phyloP scores from a whole-genome alignment of 30 jellyfish, hydroid and myxozoan genomes.

The Chrysaora quinquecirrha region DNA sequence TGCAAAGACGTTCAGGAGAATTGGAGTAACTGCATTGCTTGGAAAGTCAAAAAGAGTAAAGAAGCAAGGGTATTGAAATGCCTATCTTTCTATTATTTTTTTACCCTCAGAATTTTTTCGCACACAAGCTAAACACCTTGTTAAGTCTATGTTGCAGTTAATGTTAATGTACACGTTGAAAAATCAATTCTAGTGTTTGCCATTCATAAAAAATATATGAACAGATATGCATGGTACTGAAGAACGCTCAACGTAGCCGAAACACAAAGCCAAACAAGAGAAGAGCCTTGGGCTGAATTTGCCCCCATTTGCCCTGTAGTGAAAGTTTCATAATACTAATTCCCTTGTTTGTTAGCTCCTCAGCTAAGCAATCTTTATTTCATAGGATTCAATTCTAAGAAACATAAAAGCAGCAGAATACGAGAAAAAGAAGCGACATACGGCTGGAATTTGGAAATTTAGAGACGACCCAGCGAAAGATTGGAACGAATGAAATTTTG shows the following conservation, averaged over 20 bases:
- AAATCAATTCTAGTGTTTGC: neutral
- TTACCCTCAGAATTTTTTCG: neutral
- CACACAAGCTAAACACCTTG: neutral
- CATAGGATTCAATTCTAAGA: slow-evolving; percentile 38
- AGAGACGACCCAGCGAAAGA: slow-evolving; percentile 55
- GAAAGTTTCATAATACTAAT: neutral
- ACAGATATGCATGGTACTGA: too few species aligned
- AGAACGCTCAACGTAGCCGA: neutral
- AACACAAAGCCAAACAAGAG: neutral
- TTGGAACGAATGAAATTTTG: slow-evolving; percentile 41
- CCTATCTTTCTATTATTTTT: neutral
- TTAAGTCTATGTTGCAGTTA: neutral
- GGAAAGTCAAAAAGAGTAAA: slow-evolving; percentile 42
- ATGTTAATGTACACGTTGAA: neutral
- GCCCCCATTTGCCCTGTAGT: neutral
- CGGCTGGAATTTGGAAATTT: slow-evolving; percentile 48
- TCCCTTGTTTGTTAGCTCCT: neutral
- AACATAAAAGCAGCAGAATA: slow-evolving; percentile 14
- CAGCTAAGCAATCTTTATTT: neutral
- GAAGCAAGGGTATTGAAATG: slow-evolving; percentile 40
- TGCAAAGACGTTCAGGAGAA: slow-evolving; percentile 46
- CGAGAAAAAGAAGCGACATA: slow-evolving; percentile 2
- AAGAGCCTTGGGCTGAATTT: neutral
- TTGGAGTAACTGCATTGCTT: slow-evolving; percentile 52
- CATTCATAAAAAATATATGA: neutral